These are phyloP conservation scores for Tetranychus truncatus DNA, from an alignment of 2,888 invertebrate genomes.

Conservation along the genomic window DNA sequence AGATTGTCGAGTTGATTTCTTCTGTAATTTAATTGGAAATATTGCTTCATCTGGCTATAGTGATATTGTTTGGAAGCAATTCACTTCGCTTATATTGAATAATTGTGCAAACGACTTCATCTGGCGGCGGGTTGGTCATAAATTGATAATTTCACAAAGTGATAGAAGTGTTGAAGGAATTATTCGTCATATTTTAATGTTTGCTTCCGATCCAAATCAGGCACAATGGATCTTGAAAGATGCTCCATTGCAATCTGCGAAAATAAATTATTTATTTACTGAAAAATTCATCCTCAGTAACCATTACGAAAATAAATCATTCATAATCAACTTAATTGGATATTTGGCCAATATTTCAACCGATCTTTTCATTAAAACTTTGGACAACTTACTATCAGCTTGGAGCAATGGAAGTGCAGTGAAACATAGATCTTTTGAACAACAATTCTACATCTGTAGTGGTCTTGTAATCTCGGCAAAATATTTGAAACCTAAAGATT, in stretches of 20 bases:
- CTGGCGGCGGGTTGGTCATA: slow-evolving; percentile 1
- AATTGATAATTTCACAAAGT: background rate
- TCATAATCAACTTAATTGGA: slow-evolving; percentile 2
- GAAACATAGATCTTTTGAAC: background rate
- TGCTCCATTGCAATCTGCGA: background rate
- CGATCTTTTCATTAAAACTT: background rate
- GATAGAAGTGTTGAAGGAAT: background rate
- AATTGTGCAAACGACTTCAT: slow-evolving; percentile 2
- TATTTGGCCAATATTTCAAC: background rate
- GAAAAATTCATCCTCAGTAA: background rate
- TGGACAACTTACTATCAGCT: background rate
- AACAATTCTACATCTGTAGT: background rate
- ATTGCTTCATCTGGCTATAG: background rate
- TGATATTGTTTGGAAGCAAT: slow-evolving; percentile 1
- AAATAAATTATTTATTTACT: background rate
- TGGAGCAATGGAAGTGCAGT: background rate
- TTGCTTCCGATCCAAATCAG: background rate
- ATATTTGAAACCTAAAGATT: background rate
- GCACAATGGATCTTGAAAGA: background rate
- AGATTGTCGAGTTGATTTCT: background rate
- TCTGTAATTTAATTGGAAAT: background rate
- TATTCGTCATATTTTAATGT: background rate
- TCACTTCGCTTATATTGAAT: background rate
- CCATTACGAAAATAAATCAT: background rate
- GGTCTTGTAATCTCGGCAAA: background rate